Percentiles rank a stretch among this genome's conserved stretches.
Conservation (phyloP, 2,113 vertebrate genomes). For the Melanerpes aurifrons region DNA sequence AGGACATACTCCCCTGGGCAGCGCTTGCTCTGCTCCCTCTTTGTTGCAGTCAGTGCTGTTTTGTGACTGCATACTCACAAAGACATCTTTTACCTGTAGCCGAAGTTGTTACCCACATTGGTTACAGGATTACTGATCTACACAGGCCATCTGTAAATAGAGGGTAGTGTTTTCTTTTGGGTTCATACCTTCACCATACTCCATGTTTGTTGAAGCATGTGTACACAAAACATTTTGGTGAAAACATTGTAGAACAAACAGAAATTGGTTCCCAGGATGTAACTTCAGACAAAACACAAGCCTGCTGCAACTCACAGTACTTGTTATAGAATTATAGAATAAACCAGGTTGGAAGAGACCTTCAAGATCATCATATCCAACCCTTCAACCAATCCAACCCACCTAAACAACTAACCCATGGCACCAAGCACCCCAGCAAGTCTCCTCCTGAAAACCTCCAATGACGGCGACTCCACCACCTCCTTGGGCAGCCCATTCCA, state of each 20-base stretch:
- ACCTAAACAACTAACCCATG: too few relatives aligned
- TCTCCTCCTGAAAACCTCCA: too few relatives aligned
- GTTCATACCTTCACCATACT: background rate
- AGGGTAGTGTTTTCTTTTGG: background rate
- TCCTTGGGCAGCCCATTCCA: too few relatives aligned
- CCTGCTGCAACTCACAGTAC: background rate
- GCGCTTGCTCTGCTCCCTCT: rapidly evolving
- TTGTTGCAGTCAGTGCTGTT: rapidly evolving
- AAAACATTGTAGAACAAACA: background rate
- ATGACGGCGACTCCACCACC: too few relatives aligned
- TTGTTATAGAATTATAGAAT: background rate
- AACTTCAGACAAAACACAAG: background rate
- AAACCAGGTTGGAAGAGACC: too few relatives aligned
- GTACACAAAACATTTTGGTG: background rate
- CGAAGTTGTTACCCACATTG: background rate
- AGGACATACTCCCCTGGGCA: background rate
- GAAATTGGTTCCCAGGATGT: background rate
- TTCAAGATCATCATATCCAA: too few relatives aligned
- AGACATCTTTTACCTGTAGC: background rate
- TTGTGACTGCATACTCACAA: background rate
- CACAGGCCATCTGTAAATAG: background rate
- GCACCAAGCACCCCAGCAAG: too few relatives aligned
- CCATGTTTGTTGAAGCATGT: background rate
- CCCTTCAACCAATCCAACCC: too few relatives aligned
- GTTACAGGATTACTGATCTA: background rate